These are phyloP conservation scores for Tragulus kanchil DNA, from an alignment of 2,113 vertebrate genomes.

Conservation along the genomic window DNA sequence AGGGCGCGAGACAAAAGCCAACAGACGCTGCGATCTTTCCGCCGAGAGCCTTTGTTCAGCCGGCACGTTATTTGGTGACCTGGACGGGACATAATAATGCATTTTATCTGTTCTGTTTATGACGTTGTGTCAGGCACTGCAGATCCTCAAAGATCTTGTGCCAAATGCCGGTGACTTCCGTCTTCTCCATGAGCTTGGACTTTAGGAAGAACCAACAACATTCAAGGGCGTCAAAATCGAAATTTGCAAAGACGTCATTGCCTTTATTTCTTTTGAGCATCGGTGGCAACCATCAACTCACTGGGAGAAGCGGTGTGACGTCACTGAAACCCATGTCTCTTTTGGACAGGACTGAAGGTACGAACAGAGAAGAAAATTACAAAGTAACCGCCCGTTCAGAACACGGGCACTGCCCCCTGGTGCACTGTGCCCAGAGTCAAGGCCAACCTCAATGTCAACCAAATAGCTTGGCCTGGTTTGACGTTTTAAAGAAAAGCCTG, in stretches of 20 bases:
- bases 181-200: no score
- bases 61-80: slow-evolving; percentile 57
- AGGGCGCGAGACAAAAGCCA: slow-evolving; percentile 58
- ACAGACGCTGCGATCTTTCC: background rate
- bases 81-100: slow-evolving; percentile 57
- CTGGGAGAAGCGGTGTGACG: no score
- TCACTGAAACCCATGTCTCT: no score
- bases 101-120: slow-evolving; percentile 69
- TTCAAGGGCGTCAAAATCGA: no score
- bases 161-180: no score
- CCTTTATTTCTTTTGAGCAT: no score
- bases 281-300: no score
- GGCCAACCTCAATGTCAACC: background rate
- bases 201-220: no score
- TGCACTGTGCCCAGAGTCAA: rapidly evolving
- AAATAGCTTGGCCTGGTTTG: background rate
- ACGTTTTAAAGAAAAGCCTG: background rate
- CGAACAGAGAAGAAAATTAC: no score
- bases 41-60: slow-evolving; percentile 66
- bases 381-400: background rate
- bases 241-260: no score
- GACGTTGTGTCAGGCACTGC: slow-evolving; percentile 78
- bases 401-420: rapidly evolving
- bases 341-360: no score
- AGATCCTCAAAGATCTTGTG: no score